Conservation (phyloP, 1,140 invertebrate species). For the Plectrocnemia conspersa region DNA sequence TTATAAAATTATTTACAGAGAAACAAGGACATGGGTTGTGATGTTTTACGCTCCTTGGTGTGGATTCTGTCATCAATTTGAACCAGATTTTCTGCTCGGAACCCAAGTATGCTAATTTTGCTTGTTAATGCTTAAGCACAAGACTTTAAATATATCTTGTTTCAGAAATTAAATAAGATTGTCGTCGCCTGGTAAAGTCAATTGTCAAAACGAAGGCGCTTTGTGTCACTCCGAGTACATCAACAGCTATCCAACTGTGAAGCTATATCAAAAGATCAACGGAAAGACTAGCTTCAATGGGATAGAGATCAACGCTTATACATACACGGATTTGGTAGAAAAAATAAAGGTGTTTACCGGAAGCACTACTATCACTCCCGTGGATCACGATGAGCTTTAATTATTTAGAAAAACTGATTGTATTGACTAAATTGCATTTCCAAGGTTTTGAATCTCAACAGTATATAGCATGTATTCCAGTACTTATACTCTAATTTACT, state of each 20-base stretch:
- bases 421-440: too few species aligned
- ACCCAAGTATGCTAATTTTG: constrained; percentile 53
- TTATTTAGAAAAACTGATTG: not conserved
- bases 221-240: constrained; percentile 26
- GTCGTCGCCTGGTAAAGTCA: constrained; percentile 30
- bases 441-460: too few species aligned
- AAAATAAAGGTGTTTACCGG: too few species aligned
- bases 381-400: constrained; percentile 33
- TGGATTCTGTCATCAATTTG: constrained; percentile 65
- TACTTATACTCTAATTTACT: too few species aligned
- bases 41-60: constrained; percentile 77
- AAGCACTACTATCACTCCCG: constrained; percentile 29
- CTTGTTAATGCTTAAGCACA: not conserved
- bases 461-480: too few species aligned
- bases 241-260: constrained; percentile 30
- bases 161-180: constrained; percentile 27
- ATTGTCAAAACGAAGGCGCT: constrained; percentile 31
- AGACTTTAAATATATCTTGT: not conserved
- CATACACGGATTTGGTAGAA: too few species aligned
- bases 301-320: too few species aligned
- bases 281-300: too few species aligned
- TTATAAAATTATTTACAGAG: constrained; percentile 19
- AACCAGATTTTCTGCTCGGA: constrained; percentile 63
- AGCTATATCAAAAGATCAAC: constrained; percentile 31
- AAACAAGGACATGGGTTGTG: constrained; percentile 56